These are phyloP conservation scores for Steromphala cineraria DNA, from an alignment of 2,888 invertebrate species.

Conservation along the genomic window DNA sequence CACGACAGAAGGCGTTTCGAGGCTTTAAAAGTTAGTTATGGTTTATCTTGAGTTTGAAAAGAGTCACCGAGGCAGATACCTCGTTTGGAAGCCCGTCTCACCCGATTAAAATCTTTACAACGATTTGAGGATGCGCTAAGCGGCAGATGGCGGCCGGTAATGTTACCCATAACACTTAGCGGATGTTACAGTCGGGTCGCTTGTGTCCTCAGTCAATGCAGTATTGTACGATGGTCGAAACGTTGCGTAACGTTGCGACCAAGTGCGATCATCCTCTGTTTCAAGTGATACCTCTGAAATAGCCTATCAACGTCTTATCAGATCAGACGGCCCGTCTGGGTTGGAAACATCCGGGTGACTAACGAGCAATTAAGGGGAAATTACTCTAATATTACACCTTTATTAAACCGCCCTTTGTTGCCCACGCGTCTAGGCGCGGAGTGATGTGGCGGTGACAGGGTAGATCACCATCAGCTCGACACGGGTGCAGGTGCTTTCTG, in stretches of 20 bases:
- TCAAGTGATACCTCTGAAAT: no score
- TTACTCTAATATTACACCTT: neutral
- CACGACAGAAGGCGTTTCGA: neutral
- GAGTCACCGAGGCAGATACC: neutral
- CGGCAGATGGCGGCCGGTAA: constrained; percentile 2
- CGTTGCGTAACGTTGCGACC: neutral
- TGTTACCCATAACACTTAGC: constrained; percentile 4
- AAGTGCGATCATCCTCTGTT: neutral
- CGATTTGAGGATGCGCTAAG: neutral
- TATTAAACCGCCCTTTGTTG: neutral
- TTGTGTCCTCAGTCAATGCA: neutral
- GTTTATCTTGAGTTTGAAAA: neutral
- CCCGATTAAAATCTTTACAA: constrained; percentile 3
- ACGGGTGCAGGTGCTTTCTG: no score
- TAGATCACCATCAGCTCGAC: no score
- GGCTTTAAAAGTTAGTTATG: neutral
- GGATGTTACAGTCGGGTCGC: neutral
- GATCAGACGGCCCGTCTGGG: neutral
- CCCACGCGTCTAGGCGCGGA: neutral
- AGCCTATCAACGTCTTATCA: neutral
- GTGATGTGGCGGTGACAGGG: neutral
- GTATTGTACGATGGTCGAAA: neutral
- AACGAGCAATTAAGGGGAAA: neutral
- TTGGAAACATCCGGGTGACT: neutral
- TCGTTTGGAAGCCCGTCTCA: neutral